A percentile compares a stretch with the other conserved stretches of the same genome.
phyloP scores from a whole-genome alignment of 1,140 invertebrate species.

The Lerema accius region DNA sequence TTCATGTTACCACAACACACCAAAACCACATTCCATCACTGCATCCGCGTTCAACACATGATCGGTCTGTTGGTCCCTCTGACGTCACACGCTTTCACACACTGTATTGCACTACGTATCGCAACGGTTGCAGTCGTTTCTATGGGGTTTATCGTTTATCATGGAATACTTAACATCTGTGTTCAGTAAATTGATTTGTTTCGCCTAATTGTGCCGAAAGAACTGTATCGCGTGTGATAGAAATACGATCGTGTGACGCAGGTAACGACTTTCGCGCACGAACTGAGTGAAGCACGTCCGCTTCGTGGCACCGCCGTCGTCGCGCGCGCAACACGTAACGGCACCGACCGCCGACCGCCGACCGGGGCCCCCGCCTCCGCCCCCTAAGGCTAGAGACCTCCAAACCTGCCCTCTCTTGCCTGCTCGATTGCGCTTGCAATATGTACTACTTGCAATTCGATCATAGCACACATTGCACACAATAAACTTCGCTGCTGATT shows the following conservation, averaged over 20 bases:
- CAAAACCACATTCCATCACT: constrained; percentile 80
- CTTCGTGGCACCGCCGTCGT: constrained; percentile 72
- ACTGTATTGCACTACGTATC: constrained; percentile 45
- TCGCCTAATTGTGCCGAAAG: constrained; percentile 50
- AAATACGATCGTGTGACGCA: constrained; percentile 73
- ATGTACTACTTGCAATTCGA: constrained; percentile 25
- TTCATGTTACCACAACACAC: constrained; percentile 74
- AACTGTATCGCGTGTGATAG: constrained; percentile 65
- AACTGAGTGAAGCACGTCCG: constrained; percentile 82
- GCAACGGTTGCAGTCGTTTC: constrained; percentile 35
- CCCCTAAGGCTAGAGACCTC: constrained; percentile 53
- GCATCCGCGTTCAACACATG: constrained; percentile 82
- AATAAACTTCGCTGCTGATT: constrained; percentile 8
- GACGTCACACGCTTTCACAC: constrained; percentile 80
- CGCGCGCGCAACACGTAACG: constrained; percentile 75
- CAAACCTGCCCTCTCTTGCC: constrained; percentile 49
- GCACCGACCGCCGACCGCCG: constrained; percentile 44
- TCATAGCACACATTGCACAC: constrained; percentile 4
- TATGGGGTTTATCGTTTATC: constrained; percentile 42
- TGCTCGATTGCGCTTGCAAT: constrained; percentile 39
- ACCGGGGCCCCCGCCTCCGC: constrained; percentile 58
- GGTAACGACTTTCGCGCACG: constrained; percentile 80
- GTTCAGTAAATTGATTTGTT: constrained; percentile 52
- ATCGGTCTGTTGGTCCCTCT: constrained; percentile 74
- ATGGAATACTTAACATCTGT: constrained; percentile 43